phyloP scores from a whole-genome alignment of 2,797 vertebrate species.

The Parambassis ranga region DNA sequence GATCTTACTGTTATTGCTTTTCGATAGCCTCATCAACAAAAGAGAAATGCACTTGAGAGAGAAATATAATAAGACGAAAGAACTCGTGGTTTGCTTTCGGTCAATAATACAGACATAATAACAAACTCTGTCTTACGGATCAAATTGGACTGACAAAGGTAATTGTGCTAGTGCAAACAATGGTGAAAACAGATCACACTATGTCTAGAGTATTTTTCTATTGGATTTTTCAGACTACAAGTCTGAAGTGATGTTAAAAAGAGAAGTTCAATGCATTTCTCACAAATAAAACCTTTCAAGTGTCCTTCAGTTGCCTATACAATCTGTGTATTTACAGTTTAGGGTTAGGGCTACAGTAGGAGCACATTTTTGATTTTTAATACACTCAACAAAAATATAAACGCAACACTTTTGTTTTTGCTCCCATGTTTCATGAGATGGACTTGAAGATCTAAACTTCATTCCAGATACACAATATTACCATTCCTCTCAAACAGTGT shows the following conservation, averaged over 20 bases:
- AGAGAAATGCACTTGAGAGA: constrained; percentile 65
- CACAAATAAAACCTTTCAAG: too few species aligned
- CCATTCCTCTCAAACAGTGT: too few species aligned
- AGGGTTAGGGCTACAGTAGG: too few species aligned
- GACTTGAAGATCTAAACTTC: too few species aligned
- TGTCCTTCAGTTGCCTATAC: too few species aligned
- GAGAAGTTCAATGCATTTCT: too few species aligned
- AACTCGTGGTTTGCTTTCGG: constrained; percentile 62
- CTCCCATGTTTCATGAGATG: too few species aligned
- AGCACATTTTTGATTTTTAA: too few species aligned
- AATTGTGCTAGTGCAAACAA: constrained; percentile 51
- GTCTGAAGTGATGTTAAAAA: constrained; percentile 7
- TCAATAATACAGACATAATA: constrained; percentile 69
- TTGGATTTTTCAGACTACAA: constrained; percentile 39
- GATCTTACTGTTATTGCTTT: constrained; percentile 72
- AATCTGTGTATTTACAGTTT: too few species aligned
- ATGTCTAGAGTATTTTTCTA: constrained; percentile 26
- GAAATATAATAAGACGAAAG: constrained; percentile 64
- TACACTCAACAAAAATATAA: too few species aligned
- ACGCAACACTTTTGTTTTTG: too few species aligned
- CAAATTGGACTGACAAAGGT: constrained; percentile 57
- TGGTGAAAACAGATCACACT: constrained; percentile 39
- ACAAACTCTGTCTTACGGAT: constrained; percentile 67
- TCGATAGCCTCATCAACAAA: constrained; percentile 67
- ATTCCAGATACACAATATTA: too few species aligned